Percentiles rank a stretch among this genome's conserved stretches.
Conservation (phyloP, 2,888 invertebrate species). For the Drosophila nr. fundita region DNA sequence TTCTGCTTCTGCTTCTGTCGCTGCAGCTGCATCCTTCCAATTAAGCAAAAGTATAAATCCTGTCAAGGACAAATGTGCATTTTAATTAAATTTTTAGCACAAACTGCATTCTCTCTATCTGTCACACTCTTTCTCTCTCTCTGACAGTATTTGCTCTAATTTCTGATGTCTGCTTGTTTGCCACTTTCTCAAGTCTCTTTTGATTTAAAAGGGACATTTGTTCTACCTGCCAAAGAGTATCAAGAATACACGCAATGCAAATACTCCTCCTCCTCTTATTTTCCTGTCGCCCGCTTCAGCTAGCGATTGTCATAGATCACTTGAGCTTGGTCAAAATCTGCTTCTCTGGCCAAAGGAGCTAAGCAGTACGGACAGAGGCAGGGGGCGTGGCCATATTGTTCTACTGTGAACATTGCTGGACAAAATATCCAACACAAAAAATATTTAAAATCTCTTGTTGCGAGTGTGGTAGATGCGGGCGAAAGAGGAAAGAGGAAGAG, state of each 20-base stretch:
- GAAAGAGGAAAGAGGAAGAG: background rate
- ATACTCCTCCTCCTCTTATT: background rate
- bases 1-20: slow-evolving; percentile 21
- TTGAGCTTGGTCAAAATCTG: slow-evolving; percentile 57
- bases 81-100: slow-evolving; percentile 76
- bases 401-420: slow-evolving; percentile 65
- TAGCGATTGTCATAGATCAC: slow-evolving; percentile 68
- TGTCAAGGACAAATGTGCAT: slow-evolving; percentile 80
- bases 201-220: slow-evolving; percentile 46
- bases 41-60: slow-evolving; percentile 74
- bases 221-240: slow-evolving; percentile 49
- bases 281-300: background rate
- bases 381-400: slow-evolving; percentile 52
- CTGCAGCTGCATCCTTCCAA: slow-evolving; percentile 60
- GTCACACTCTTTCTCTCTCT: background rate
- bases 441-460: slow-evolving; percentile 30
- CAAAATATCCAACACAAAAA: slow-evolving; percentile 22
- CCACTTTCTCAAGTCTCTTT: slow-evolving; percentile 57
- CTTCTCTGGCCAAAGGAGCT: slow-evolving; percentile 12
- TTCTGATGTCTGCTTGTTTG: slow-evolving; percentile 36
- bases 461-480: background rate
- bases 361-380: background rate
- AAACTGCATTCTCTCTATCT: slow-evolving; percentile 2
- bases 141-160: slow-evolving; percentile 22
- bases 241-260: slow-evolving; percentile 58